Evolutionary conservation across 1,140 invertebrate species (phyloP).

Genomic region (Homalodisca vitripennis): DNA sequence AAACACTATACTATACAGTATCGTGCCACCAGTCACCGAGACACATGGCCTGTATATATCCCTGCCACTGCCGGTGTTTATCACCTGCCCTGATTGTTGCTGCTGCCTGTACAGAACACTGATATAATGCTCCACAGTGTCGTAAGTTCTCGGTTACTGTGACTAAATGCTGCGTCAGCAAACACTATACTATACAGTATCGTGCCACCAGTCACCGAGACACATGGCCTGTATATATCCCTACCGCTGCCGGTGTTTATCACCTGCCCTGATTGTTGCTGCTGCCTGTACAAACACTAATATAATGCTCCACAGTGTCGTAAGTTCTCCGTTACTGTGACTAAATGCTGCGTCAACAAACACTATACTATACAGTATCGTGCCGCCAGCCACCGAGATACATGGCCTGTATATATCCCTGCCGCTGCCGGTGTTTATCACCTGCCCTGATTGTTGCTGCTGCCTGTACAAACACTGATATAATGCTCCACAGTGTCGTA

Average conservation of each 20-base stretch:
- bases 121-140: too few species aligned
- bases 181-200: too few species aligned
- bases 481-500: background rate
- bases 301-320: too few species aligned
- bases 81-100: background rate
- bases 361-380: too few species aligned
- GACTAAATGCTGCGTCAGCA: too few species aligned
- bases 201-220: background rate
- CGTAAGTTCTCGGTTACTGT: too few species aligned
- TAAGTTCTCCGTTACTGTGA: too few species aligned
- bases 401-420: background rate
- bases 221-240: constrained; percentile 1
- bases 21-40: background rate
- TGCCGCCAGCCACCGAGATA: background rate
- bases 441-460: too few species aligned
- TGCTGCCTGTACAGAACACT: too few species aligned
- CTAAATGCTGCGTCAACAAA: too few species aligned
- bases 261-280: background rate
- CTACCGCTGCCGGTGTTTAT: background rate
- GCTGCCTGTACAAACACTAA: too few species aligned
- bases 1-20: too few species aligned
- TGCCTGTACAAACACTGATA: background rate
- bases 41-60: constrained; percentile 8
- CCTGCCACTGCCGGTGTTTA: background rate
- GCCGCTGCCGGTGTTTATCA: background rate